Evolutionary conservation across 2,113 vertebrate genomes (phyloP).

Genomic region (Cathartes aura): DNA sequence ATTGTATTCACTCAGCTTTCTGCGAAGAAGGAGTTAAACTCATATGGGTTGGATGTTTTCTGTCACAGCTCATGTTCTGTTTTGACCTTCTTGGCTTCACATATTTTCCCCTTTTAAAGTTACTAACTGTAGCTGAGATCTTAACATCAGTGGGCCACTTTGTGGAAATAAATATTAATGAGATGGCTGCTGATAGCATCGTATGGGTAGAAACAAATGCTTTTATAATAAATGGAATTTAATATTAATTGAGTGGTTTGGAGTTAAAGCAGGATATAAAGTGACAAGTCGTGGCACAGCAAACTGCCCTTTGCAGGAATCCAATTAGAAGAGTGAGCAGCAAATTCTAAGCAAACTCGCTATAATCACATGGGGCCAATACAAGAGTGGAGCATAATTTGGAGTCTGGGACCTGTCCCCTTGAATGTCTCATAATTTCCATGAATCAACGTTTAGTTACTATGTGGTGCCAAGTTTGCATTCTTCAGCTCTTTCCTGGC

Average conservation of each 20-base stretch:
- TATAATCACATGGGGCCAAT: background rate
- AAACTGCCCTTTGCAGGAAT: conserved; percentile 45
- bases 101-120: conserved; percentile 17
- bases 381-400: conserved; percentile 37
- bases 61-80: conserved; percentile 31
- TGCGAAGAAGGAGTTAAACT: background rate
- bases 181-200: conserved; percentile 51
- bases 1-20: background rate
- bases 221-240: conserved; percentile 60
- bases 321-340: conserved; percentile 62
- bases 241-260: conserved; percentile 63
- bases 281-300: conserved; percentile 18
- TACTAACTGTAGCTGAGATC: background rate
- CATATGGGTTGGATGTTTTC: background rate
- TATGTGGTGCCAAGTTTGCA: background rate
- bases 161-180: conserved; percentile 73
- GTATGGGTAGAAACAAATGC: conserved; percentile 44
- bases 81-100: conserved; percentile 12
- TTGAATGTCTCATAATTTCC: conserved; percentile 51
- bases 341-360: conserved; percentile 40
- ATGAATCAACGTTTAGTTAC: conserved; percentile 25
- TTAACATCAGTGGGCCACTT: conserved; percentile 32
- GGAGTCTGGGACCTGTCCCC: conserved; percentile 34
- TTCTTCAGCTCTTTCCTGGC: background rate
- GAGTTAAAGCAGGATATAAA: conserved; percentile 60